Evolutionary conservation across 2,113 vertebrate species (phyloP).

Genomic region (Lepisosteus osseus): DNA sequence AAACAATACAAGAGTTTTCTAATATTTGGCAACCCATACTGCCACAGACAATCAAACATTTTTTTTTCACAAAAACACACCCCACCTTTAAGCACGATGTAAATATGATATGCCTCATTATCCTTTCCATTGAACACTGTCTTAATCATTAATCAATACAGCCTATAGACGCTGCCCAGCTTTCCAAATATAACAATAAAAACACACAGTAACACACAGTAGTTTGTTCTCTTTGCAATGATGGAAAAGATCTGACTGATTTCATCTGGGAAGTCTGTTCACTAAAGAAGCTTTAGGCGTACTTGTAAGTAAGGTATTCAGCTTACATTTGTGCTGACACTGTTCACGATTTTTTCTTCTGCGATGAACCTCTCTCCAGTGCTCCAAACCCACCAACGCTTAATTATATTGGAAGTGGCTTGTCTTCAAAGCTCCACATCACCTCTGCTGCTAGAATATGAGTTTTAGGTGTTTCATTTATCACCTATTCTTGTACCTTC

Average conservation of each 20-base stretch:
- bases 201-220: no score
- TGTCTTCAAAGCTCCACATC: not conserved
- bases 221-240: no score
- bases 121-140: no score
- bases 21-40: no score
- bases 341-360: not conserved
- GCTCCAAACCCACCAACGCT: not conserved
- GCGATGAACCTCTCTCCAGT: not conserved
- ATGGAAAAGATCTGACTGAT: no score
- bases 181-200: no score
- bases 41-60: not conserved
- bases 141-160: no score
- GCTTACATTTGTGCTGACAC: not conserved
- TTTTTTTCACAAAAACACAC: not conserved
- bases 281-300: not conserved
- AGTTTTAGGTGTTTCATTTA: not conserved
- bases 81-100: no score
- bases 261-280: no score
- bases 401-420: not conserved
- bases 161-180: no score
- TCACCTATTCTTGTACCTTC: constrained; percentile 1
- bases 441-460: not conserved
- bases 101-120: no score
- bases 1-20: no score
- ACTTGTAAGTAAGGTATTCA: not conserved